Evolutionary conservation across 2,797 vertebrate genomes (phyloP), one percentile per base, ranked within the genome.

Genomic region (Arnoldichthys spilopterus): DNA sequence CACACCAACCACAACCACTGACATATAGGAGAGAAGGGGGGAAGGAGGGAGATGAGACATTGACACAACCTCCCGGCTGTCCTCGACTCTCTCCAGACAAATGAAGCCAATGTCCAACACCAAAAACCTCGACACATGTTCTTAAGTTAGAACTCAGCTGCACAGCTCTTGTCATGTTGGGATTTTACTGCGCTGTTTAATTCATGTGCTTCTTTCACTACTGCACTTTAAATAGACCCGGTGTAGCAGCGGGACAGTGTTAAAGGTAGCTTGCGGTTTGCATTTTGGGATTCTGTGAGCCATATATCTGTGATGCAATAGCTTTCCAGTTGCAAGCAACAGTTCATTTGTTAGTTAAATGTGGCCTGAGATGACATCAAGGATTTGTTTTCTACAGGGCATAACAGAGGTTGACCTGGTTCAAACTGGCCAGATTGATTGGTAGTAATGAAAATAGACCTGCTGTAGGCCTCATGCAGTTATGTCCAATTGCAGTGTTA

Each of bases 11-110:
- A 66, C 58, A 76, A 77, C 49, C 22, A 24, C 40, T 77, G 12
- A 49, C 34, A 64, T 63, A 54, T 59, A 86, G 73, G 80, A 32
- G 67, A 71, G 78, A 40, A 63, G 54, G 54, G 75, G 67, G 74
- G 82, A 40, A 32, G 24, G 26, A 54, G 77, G 81, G 70, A 11
- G 30, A 13, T 20, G n/a, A 74, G 49, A 49, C 6, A 2, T 12
- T 28, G 26, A 28, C 8, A 53, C 4, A 32, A 53, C 20, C 30
- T 34, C 1, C 18, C 32, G 18, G 20, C 9, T 22, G 28, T 66
- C 62, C 11, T 43, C n/a, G 43, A 4, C 13, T 67, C 40, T 24
- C 37, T 45, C 37, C 34, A n/a, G 30, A 64, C 16, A 37, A 34
- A 64, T 64, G 32, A 61, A 67, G 16, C 15, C 64, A 67, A 24